A percentile compares a stretch with the other conserved stretches of the same genome.
Conservation (phyloP, 1,140 invertebrate genomes). For the Drosophila eugracilis region DNA sequence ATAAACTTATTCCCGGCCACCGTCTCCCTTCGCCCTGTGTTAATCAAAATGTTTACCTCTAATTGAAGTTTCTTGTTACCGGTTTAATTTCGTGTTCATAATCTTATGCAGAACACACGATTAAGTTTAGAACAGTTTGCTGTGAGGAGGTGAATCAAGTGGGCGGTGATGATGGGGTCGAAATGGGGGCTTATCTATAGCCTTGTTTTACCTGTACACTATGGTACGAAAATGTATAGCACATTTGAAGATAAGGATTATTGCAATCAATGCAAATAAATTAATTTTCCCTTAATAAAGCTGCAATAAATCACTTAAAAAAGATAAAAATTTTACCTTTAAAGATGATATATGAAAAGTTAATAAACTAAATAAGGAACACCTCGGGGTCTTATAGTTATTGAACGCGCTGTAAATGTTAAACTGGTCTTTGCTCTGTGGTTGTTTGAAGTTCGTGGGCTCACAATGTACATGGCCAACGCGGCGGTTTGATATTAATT, state of each 20-base stretch:
- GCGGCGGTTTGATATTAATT: slow-evolving; percentile 9
- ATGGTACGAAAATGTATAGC: too few species aligned
- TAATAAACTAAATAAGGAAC: too few species aligned
- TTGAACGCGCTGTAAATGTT: neutral
- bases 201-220: slow-evolving; percentile 6
- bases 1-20: slow-evolving; percentile 31
- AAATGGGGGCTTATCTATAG: neutral
- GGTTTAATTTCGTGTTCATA: slow-evolving; percentile 65
- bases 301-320: neutral
- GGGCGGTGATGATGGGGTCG: neutral
- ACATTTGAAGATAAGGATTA: too few species aligned
- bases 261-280: too few species aligned
- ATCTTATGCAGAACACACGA: slow-evolving; percentile 53
- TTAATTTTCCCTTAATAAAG: neutral
- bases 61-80: slow-evolving; percentile 73
- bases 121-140: slow-evolving; percentile 20
- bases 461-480: neutral
- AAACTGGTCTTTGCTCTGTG: neutral
- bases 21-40: neutral
- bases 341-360: too few species aligned
- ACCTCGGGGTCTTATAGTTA: neutral
- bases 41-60: slow-evolving; percentile 65
- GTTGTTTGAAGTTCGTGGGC: neutral
- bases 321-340: neutral
- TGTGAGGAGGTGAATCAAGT: neutral